Evolutionary conservation across 2,888 invertebrate species (phyloP).

Genomic region (Lomographa bimaculata): DNA sequence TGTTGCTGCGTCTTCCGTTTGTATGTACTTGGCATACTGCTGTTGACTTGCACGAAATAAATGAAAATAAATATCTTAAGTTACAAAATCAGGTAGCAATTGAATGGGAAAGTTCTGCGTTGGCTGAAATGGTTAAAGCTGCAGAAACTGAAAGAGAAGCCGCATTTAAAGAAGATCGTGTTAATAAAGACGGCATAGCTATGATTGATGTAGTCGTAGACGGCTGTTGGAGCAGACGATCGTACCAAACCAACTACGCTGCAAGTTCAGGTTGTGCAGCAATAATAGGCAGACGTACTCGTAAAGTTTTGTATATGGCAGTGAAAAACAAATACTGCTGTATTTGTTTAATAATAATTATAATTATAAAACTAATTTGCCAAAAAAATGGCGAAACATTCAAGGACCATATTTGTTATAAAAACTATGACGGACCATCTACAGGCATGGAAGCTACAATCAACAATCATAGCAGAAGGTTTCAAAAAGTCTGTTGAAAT

Average conservation of each 20-base stretch:
- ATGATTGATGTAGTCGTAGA: constrained; percentile 30
- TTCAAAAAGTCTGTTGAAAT: constrained; percentile 4
- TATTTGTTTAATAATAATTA: too few relatives aligned
- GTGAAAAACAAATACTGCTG: constrained; percentile 7
- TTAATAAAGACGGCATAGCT: constrained; percentile 29
- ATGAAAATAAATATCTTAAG: not conserved
- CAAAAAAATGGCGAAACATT: not conserved
- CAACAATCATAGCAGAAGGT: constrained; percentile 7
- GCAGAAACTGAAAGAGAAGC: constrained; percentile 16
- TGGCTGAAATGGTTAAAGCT: constrained; percentile 2
- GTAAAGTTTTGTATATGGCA: constrained; percentile 17
- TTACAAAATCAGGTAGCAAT: not conserved
- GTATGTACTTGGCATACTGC: too few relatives aligned
- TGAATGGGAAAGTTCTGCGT: constrained; percentile 1
- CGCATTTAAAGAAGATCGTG: constrained; percentile 25
- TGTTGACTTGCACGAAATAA: not conserved
- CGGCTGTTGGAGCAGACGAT: constrained; percentile 30
- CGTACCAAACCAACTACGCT: constrained; percentile 28
- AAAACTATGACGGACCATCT: constrained; percentile 1
- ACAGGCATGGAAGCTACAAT: constrained; percentile 2
- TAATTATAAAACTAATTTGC: too few relatives aligned
- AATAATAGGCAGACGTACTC: constrained; percentile 28
- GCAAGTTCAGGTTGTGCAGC: constrained; percentile 32
- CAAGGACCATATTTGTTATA: constrained; percentile 6
- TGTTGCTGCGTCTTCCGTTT: too few relatives aligned